Conservation (phyloP, 2,113 vertebrate genomes). For the Tinamus guttatus region DNA sequence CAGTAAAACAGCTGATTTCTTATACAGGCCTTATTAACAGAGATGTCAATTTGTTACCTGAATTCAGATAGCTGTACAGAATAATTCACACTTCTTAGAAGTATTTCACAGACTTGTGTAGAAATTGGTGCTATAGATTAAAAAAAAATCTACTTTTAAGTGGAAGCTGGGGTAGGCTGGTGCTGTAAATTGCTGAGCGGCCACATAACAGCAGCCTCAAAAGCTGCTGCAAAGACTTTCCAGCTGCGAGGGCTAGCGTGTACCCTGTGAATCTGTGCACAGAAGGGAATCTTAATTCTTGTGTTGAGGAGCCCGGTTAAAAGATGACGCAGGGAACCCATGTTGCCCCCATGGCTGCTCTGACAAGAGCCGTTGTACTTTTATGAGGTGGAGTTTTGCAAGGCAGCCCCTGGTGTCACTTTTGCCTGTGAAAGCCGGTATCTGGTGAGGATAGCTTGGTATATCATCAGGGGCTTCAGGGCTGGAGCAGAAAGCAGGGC, state of each 20-base stretch:
- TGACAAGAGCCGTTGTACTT: not conserved
- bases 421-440: not conserved
- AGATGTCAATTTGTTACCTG: fast-evolving
- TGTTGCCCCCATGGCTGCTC: not conserved
- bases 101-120: not conserved
- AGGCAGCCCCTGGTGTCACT: not conserved
- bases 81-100: not conserved
- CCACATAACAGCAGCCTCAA: not conserved
- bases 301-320: not conserved
- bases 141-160: not conserved
- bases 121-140: not conserved
- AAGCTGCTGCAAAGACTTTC: not conserved
- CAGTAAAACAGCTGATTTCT: not conserved
- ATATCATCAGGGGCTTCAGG: not conserved
- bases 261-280: not conserved
- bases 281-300: not conserved
- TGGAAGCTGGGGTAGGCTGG: not conserved
- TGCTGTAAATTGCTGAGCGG: not conserved
- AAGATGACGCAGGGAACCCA: not conserved
- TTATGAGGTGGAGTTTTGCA: not conserved
- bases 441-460: not conserved
- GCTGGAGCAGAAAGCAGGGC: not conserved
- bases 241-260: not conserved
- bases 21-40: not conserved
- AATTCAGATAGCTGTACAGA: not conserved